Conservation (phyloP, 2,888 invertebrate species). For the Phaedon cochleariae region DNA sequence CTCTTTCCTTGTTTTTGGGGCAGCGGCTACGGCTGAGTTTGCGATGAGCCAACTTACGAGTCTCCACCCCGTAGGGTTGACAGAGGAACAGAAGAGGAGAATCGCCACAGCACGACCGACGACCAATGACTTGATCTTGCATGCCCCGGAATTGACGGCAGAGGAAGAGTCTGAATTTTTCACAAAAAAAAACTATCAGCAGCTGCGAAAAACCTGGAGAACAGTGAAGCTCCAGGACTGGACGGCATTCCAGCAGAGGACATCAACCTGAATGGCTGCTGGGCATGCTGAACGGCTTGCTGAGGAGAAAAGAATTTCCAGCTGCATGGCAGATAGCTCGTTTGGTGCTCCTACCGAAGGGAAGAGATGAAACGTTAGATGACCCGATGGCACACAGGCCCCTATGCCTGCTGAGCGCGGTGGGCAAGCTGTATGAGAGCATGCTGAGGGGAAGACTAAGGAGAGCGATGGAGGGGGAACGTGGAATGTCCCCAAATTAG, state of each 20-base stretch:
- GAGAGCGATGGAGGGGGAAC: neutral
- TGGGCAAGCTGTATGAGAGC: slow-evolving; percentile 6
- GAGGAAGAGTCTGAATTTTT: neutral
- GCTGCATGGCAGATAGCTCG: neutral
- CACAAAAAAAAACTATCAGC: neutral
- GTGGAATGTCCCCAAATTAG: neutral
- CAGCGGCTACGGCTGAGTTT: neutral
- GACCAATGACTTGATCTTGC: neutral
- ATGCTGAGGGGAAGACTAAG: neutral
- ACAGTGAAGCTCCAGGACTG: neutral
- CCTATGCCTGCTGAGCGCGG: neutral
- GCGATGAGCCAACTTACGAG: neutral
- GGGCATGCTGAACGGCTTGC: neutral
- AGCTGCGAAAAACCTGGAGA: neutral
- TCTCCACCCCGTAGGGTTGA: neutral
- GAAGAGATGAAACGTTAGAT: neutral
- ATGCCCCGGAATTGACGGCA: neutral
- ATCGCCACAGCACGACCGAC: neutral
- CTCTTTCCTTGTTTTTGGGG: too few species aligned
- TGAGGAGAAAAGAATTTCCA: neutral
- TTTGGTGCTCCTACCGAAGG: neutral
- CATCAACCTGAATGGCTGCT: slow-evolving; percentile 3
- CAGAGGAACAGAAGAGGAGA: neutral
- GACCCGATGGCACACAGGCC: neutral
- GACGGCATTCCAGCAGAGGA: slow-evolving; percentile 12